Evolutionary conservation across 2,113 vertebrate genomes (phyloP).

Genomic region (Solea solea): DNA sequence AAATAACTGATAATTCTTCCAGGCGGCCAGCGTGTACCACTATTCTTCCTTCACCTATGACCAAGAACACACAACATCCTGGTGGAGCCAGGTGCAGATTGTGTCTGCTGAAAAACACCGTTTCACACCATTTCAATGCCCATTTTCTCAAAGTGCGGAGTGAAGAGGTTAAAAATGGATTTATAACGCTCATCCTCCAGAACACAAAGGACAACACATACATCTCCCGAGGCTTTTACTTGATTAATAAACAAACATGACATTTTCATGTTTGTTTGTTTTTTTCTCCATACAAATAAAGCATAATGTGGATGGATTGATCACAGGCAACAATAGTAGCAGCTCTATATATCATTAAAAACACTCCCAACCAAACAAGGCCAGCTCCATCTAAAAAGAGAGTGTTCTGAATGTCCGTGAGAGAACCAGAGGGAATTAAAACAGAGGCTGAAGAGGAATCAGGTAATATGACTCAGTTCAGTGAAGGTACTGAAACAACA

Average conservation of each 20-base stretch:
- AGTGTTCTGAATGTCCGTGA: slow-evolving; percentile 25
- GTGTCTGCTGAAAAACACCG: neutral
- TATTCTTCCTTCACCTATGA: slow-evolving; percentile 36
- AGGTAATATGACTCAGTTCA: slow-evolving; percentile 25
- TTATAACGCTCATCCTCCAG: neutral
- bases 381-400: slow-evolving; percentile 31
- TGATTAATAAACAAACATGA: no score
- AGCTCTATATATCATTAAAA: slow-evolving; percentile 22
- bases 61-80: neutral
- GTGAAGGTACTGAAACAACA: slow-evolving; percentile 12
- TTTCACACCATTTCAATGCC: neutral
- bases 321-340: neutral
- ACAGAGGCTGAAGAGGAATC: slow-evolving; percentile 11
- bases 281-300: no score
- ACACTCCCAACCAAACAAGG: slow-evolving; percentile 11
- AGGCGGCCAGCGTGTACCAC: slow-evolving; percentile 31
- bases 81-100: slow-evolving; percentile 1
- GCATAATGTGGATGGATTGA: no score
- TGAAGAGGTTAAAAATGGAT: neutral
- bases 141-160: neutral
- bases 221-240: neutral
- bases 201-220: neutral
- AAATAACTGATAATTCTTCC: slow-evolving; percentile 68
- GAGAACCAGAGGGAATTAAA: slow-evolving; percentile 33
- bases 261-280: no score